phyloP scores from a whole-genome alignment of 2,797 vertebrate species.

The Takifugu ocellatus region DNA sequence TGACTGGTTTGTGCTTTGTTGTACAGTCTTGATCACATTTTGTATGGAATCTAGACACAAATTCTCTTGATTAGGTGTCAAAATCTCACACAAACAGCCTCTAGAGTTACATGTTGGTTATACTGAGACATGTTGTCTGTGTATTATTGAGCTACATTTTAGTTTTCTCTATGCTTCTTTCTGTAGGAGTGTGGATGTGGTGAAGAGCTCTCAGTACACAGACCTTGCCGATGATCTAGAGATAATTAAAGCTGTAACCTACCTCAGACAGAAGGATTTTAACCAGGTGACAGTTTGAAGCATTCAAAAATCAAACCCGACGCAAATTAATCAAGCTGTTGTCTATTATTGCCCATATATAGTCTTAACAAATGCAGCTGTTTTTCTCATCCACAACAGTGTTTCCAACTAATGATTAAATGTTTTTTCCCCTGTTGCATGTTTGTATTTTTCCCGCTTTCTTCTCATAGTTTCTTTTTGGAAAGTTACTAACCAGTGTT shows the following conservation, averaged over 20 bases:
- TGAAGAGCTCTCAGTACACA: conserved; percentile 91
- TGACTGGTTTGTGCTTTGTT: conserved; percentile 82
- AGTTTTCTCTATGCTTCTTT: background rate
- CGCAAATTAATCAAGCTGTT: too few relatives aligned
- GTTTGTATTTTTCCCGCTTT: conserved; percentile 15
- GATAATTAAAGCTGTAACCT: conserved; percentile 98
- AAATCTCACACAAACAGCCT: background rate
- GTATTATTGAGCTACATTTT: too few relatives aligned
- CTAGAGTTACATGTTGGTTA: background rate
- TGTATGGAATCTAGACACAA: background rate
- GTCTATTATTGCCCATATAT: too few relatives aligned
- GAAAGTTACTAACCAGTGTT: conserved; percentile 3
- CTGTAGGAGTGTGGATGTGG: conserved; percentile 93
- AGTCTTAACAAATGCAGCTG: too few relatives aligned
- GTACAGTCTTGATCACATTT: too few relatives aligned
- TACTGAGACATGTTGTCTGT: background rate
- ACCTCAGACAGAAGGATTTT: conserved; percentile 91
- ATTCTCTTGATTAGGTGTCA: background rate
- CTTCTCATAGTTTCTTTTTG: background rate
- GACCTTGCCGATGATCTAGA: conserved; percentile 96
- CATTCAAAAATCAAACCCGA: too few relatives aligned
- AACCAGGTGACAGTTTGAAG: conserved; percentile 81
- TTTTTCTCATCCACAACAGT: too few relatives aligned
- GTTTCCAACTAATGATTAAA: background rate
- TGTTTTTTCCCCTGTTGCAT: background rate